Base-by-base conservation (phyloP, 2,113 vertebrate species). In the Cynoglossus semilaevis region DNA sequence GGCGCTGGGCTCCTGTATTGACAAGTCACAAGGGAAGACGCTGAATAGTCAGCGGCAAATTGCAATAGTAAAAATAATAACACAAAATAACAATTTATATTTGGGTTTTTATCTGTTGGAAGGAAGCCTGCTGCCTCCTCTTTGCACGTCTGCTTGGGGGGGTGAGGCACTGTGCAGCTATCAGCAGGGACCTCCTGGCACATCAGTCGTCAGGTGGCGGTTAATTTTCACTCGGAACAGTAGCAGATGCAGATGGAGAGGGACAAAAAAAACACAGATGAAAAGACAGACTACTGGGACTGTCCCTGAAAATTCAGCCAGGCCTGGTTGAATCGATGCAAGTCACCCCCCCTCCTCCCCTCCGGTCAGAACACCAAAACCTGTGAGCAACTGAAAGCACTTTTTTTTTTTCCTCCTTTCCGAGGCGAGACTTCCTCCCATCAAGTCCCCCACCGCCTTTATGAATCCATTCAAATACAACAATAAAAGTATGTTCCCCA, bases 21-120 rank as follows among this genome's bases (percentile, higher is more conserved):
- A 80, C 81, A 76, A 53, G 67, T 67, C 66, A 68, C 29, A 38
- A 58, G 71, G 68, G 65, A 66, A 58, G 53, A 65, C 60, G 69
- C 53, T 64, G 72, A 58, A 69, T 78, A 67, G 63, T 63, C 9
- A 10, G 45, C 60, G 45, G 29, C 14, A 55, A 80, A 58, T 62
- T 72, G 51, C 82, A 72, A 78, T 66, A 73, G 51, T 44, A 36
- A 47, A 78, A 62, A 71, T 71, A 46, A 66, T 65, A 79, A 70
- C 77, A 76, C 72, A 83, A 87, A 76, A 82, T 60, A 82, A 80
- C 63, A 78, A 81, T 80, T 82, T 67, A 72, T 69, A 69, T 78
- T 77, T 81, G 63, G 77, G 75, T 83, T 64, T 72, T 70, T 76
- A 79, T 84, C 79, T 77, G 58, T 51, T 62, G n/a, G n/a, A n/a